These are phyloP conservation scores for Anaspis maculata DNA, from an alignment of 2,888 invertebrate genomes.

Conservation along the genomic window DNA sequence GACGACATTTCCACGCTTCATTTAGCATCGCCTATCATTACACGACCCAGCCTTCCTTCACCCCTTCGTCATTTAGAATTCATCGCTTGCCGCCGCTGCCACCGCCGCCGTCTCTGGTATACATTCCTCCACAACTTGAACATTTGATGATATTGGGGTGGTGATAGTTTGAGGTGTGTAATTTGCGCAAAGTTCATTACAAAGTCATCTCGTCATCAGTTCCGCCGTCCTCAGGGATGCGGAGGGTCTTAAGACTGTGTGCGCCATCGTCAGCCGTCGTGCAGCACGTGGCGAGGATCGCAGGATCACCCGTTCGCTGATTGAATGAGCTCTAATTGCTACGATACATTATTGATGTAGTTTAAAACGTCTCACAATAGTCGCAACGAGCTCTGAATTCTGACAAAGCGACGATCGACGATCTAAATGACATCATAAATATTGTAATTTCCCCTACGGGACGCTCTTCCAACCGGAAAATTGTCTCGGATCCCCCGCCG, in stretches of 20 bases:
- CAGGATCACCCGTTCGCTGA: conserved; percentile 23
- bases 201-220: conserved; percentile 16
- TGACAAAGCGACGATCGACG: conserved; percentile 32
- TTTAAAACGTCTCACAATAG: conserved; percentile 30
- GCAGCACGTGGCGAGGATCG: conserved; percentile 23
- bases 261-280: too few species aligned
- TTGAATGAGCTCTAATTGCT: conserved; percentile 35
- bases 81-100: too few species aligned
- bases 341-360: conserved; percentile 36
- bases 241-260: conserved; percentile 14
- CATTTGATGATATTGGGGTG: too few species aligned
- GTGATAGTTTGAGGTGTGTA: too few species aligned
- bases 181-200: conserved; percentile 16
- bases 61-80: too few species aligned
- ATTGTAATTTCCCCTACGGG: conserved; percentile 37
- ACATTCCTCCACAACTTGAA: too few species aligned
- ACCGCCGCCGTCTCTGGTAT: too few species aligned
- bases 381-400: conserved; percentile 28
- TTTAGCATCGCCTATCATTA: too few species aligned
- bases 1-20: too few species aligned
- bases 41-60: too few species aligned
- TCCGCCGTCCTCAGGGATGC: conserved; percentile 3
- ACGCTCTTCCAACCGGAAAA: conserved; percentile 29
- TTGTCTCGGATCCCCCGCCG: conserved; percentile 27
- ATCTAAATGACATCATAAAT: conserved; percentile 40